Base-by-base conservation (phyloP, 1,140 invertebrate species). In the Piezodorus guildinii region DNA sequence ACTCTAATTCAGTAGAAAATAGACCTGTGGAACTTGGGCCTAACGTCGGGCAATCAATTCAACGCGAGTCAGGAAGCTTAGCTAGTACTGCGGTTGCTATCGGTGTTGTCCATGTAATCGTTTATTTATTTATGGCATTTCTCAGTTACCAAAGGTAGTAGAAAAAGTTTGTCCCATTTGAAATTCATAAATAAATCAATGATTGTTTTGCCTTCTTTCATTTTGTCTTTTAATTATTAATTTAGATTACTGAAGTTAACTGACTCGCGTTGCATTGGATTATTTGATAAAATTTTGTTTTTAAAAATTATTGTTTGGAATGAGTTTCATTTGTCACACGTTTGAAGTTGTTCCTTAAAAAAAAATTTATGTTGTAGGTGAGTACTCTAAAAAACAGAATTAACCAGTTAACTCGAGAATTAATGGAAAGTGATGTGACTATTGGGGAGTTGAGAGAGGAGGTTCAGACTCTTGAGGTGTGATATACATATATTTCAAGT, bases 381-480 rank as follows among this genome's bases (percentile, higher is more conserved):
- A 71, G 64, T 65, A 65, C 60, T 27, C 62, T 69, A 19, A 68
- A 71, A 62, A 69, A 66, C 14, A 65, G 64, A 43, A 70, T 70
- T 25, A 62, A 66, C 14, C 66, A 66, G 60, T 34, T 69, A 21
- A 44, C 61, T 10, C 67, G 65, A 64, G 69, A 72, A 51, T 49
- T 72, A 19, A 61, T 68, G 58, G 70, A 71, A 21, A 66, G 67
- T 65, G 71, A 69, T 25, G 70, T 71, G 16, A 72, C 70, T 4
- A 70, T 71, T n/a, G 66, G 69, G n/a, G 71, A 72, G 59, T 62
- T 72, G 5, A 71, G 65, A 62, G 70, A 72, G 62, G 70, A 72
- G 67, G 71, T 72, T 6, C 66, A 69, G 45, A 71, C 70, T 12
- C 64, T 72, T 17, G 71, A 72, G 67, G 71, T 72, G 60, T 34